phyloP scores from a whole-genome alignment of 2,113 vertebrate species.

The Meles meles region DNA sequence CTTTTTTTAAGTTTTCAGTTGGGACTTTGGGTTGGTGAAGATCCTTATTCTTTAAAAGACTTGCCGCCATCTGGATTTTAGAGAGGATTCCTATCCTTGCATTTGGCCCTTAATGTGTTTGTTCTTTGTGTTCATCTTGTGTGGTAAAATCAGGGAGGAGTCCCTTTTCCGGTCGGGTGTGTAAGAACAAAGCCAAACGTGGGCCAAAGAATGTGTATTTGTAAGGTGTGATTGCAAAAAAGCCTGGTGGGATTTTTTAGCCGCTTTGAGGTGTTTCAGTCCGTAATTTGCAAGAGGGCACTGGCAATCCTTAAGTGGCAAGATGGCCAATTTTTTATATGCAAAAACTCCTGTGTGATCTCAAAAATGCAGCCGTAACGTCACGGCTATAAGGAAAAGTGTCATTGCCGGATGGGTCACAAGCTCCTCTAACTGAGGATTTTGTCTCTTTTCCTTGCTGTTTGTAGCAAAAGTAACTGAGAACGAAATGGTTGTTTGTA shows the following conservation, averaged over 20 bases:
- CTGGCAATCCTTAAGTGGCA: background rate
- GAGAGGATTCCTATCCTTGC: background rate
- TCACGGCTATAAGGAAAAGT: background rate
- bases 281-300: background rate
- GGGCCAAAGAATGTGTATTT: background rate
- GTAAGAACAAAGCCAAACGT: background rate
- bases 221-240: background rate
- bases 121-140: background rate
- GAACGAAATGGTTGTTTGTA: background rate
- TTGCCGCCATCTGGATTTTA: background rate
- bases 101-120: background rate
- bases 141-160: background rate
- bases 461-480: constrained; percentile 36
- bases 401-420: background rate
- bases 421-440: background rate
- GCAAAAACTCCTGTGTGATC: background rate
- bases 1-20: background rate
- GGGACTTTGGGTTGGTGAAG: background rate
- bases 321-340: background rate
- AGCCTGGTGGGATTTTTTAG: background rate
- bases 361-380: background rate
- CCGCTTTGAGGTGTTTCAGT: background rate
- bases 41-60: background rate
- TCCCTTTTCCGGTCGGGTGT: background rate
- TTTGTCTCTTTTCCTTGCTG: constrained; percentile 52